Evolutionary conservation across 2,888 invertebrate species (phyloP).

Genomic region (Drosophila flavopinicola): DNA sequence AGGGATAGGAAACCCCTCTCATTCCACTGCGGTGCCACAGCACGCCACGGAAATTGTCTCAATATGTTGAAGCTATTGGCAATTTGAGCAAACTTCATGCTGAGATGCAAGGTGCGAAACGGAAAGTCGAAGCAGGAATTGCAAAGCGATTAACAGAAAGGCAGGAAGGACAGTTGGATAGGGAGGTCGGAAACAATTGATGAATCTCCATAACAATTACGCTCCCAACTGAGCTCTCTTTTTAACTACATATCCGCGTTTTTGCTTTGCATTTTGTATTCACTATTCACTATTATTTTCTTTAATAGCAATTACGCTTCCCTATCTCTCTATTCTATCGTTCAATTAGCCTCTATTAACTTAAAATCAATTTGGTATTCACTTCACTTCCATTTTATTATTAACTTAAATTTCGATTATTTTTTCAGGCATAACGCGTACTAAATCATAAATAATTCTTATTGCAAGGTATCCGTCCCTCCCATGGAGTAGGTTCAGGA

Average conservation of each 20-base stretch:
- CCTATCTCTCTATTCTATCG: no score
- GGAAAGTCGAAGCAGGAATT: not conserved
- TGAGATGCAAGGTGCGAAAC: not conserved
- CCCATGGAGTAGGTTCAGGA: not conserved
- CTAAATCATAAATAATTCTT: slow-evolving; percentile 13
- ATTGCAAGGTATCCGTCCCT: not conserved
- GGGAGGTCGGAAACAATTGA: not conserved
- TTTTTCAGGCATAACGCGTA: slow-evolving; percentile 15
- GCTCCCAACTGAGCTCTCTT: not conserved
- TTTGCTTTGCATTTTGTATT: not conserved
- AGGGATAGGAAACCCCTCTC: not conserved
- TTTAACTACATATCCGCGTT: not conserved
- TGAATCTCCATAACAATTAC: not conserved
- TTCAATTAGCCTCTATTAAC: not conserved
- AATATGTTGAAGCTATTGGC: slow-evolving; percentile 37
- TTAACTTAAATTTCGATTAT: slow-evolving; percentile 24
- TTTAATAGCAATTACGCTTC: no score
- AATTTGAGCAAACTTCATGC: slow-evolving; percentile 22
- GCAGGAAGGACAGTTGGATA: not conserved
- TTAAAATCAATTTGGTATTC: not conserved
- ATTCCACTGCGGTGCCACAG: slow-evolving; percentile 24
- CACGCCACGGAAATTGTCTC: slow-evolving; percentile 35
- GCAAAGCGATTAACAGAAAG: not conserved
- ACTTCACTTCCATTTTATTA: slow-evolving; percentile 14
- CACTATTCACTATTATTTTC: not conserved